Evolutionary conservation across 2,888 invertebrate genomes (phyloP), one percentile per base, ranked within the genome.

Genomic region (Epirrhoe alternata): DNA sequence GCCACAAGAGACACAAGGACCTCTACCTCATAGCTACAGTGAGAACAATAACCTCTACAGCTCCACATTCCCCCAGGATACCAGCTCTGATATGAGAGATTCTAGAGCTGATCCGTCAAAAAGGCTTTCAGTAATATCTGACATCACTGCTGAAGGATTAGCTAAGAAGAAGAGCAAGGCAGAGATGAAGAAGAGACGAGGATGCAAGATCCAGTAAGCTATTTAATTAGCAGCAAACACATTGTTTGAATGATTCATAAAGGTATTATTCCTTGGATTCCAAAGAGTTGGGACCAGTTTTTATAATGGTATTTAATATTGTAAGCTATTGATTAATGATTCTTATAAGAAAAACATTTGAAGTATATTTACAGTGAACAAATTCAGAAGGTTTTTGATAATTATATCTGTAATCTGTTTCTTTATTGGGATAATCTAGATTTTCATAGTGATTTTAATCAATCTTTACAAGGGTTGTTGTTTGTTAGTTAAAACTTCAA

Each of bases 121-220:
- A 64, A 83, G 93, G 58, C 79, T 91, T 45, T 93, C 93, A 1
- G 92, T 93, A 1, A 90, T 92, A 76, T 93, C 93, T 6, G 93
- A 93, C 66, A 92, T 92, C 57, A 92, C 92, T 17, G 87, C 90
- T 24, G 93, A 93, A 72, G 90, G 87, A 7, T 75, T 92, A 4
- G 89, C 87, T 14, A 93, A 92, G 75, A 92, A 90, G 69, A 91
- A 91, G 70, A 89, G 74, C 57, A 92, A 92, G 74, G 88, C 90
- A 76, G 87, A 86, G 74, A 86, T 86, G 45, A 92, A 92, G 74
- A 93, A 93, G 74, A 81, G 88, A 71, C 89, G 86, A 70, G 93
- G 93, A 62, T 93, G 93, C 74, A 92, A 91, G 69, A 93, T 93
- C 77, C 93, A 93, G 73, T 93, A 82, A 84, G 60, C n/a, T 33